Conservation (phyloP, 2,888 invertebrate species). For the Sisyra terminalis region DNA sequence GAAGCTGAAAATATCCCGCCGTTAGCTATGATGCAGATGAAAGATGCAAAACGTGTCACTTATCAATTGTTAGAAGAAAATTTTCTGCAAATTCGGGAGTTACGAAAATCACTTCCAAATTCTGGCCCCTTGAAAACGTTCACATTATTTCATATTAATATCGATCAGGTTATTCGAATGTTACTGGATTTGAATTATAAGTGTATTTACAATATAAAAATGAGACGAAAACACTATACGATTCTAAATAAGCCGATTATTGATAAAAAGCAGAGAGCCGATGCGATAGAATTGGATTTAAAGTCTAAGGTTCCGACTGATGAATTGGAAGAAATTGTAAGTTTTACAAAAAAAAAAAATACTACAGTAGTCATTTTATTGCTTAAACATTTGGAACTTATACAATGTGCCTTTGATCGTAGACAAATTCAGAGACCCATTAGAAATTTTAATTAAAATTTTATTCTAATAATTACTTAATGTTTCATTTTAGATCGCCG, state of each 20-base stretch:
- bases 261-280: slow-evolving; percentile 74
- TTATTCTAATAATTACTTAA: too few species aligned
- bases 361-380: not conserved
- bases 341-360: slow-evolving; percentile 13
- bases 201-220: slow-evolving; percentile 49
- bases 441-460: too few species aligned
- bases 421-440: too few species aligned
- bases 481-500: slow-evolving; percentile 46
- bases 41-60: slow-evolving; percentile 78
- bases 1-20: slow-evolving; percentile 89
- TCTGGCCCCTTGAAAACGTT: slow-evolving; percentile 66
- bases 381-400: not conserved
- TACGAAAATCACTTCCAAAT: slow-evolving; percentile 48
- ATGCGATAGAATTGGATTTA: slow-evolving; percentile 65
- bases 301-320: slow-evolving; percentile 59
- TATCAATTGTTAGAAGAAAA: slow-evolving; percentile 75
- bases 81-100: slow-evolving; percentile 52
- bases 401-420: not conserved
- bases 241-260: slow-evolving; percentile 59
- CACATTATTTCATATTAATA: slow-evolving; percentile 57
- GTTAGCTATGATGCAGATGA: slow-evolving; percentile 82
- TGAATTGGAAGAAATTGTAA: slow-evolving; percentile 58
- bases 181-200: slow-evolving; percentile 54
- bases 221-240: slow-evolving; percentile 45
- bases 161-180: slow-evolving; percentile 50